These are phyloP conservation scores for Oligia fasciuncula DNA, from an alignment of 2,888 invertebrate species.

Conservation along the genomic window DNA sequence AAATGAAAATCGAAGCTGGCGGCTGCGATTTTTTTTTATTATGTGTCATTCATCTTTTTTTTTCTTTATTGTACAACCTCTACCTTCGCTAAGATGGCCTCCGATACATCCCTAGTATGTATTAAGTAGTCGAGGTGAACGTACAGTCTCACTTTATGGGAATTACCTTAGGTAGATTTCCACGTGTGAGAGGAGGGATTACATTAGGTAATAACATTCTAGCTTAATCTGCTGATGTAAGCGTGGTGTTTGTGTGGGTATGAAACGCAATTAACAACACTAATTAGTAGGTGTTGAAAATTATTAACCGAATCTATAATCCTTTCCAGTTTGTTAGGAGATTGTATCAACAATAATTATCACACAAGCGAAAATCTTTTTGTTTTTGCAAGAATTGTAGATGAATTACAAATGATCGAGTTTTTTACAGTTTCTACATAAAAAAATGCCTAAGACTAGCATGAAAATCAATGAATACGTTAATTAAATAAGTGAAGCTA, in stretches of 20 bases:
- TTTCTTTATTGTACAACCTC: neutral
- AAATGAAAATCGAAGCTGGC: no score
- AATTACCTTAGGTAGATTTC: constrained; percentile 10
- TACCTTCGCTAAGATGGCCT: neutral
- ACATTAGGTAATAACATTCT: constrained; percentile 3
- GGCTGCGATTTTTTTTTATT: no score
- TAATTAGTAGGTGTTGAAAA: constrained; percentile 5
- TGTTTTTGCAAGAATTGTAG: no score
- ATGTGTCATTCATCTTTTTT: neutral
- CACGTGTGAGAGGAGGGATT: constrained; percentile 4
- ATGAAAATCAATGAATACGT: neutral
- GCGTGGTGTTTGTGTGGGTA: neutral
- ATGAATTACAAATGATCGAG: neutral
- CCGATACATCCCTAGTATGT: constrained; percentile 4
- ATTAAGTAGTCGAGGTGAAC: constrained; percentile 10
- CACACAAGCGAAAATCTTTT: neutral
- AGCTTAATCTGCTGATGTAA: constrained; percentile 1
- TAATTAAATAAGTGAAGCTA: neutral
- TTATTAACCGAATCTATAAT: neutral
- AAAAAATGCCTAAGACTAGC: neutral
- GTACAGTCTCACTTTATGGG: neutral
- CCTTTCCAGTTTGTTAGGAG: neutral
- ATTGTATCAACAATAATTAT: neutral
- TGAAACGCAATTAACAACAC: neutral
- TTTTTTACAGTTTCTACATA: neutral